These are phyloP conservation scores for Pelecanoides urinatrix DNA, from an alignment of 2,113 vertebrate genomes.

Conservation along the genomic window DNA sequence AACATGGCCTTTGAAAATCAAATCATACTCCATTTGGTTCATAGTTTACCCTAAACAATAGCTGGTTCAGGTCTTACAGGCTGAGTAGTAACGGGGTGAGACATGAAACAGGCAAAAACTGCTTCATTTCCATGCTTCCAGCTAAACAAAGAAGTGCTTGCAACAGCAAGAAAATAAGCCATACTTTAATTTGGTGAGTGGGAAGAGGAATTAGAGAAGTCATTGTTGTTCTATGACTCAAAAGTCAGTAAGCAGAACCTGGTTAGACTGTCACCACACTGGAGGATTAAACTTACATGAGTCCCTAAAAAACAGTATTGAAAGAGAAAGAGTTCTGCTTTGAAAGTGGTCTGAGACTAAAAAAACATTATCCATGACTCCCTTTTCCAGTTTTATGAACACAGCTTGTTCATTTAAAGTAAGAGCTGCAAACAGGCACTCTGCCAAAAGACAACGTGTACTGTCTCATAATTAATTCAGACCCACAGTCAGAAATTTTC, in stretches of 20 bases:
- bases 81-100: not conserved
- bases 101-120: conserved; percentile 6
- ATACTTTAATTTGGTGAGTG: conserved; percentile 34
- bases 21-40: not conserved
- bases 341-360: conserved; percentile 43
- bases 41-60: not conserved
- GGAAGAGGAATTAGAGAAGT: conserved; percentile 40
- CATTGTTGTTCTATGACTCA: conserved; percentile 22
- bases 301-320: conserved; percentile 3
- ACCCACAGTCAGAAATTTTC: conserved; percentile 34
- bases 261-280: conserved; percentile 5
- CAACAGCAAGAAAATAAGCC: conserved; percentile 38
- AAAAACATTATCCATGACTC: conserved; percentile 33
- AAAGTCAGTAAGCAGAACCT: conserved; percentile 41
- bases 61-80: conserved; percentile 7
- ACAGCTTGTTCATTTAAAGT: conserved; percentile 40
- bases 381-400: conserved; percentile 28
- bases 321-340: conserved; percentile 12
- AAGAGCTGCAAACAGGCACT: conserved; percentile 22
- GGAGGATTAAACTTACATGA: conserved; percentile 40
- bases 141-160: conserved; percentile 35
- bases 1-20: conserved; percentile 19
- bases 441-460: conserved; percentile 35
- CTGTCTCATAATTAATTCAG: conserved; percentile 35
- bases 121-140: conserved; percentile 12